Percentiles rank a stretch among this genome's conserved stretches.
phyloP scores from a whole-genome alignment of 1,140 invertebrate genomes.

The Tetragnatha versicolor region DNA sequence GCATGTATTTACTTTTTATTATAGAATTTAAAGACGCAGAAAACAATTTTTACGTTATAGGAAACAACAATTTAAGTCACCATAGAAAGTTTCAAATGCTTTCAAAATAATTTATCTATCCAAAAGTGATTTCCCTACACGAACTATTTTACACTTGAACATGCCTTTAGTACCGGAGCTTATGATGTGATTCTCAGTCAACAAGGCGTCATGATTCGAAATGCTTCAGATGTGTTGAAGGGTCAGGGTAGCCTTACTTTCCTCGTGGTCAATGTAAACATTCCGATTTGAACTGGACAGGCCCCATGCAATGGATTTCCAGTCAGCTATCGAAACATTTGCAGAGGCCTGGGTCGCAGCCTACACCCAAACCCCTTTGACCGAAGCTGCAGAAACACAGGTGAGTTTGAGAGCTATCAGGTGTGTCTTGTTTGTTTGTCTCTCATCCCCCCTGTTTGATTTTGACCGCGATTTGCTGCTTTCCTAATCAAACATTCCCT shows the following conservation, averaged over 20 bases:
- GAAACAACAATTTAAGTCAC: no score
- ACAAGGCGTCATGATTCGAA: slow-evolving; percentile 55
- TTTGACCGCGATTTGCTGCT: no score
- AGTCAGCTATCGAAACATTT: slow-evolving; percentile 96
- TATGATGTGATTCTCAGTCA: slow-evolving; percentile 48
- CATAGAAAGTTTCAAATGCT: no score
- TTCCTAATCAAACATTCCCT: background rate
- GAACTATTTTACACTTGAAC: slow-evolving; percentile 43
- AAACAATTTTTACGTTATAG: no score
- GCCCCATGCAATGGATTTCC: slow-evolving; percentile 81
- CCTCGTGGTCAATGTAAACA: slow-evolving; percentile 55
- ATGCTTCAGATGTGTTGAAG: slow-evolving; percentile 46
- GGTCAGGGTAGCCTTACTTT: slow-evolving; percentile 36
- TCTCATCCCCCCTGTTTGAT: no score
- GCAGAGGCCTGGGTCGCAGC: slow-evolving; percentile 95
- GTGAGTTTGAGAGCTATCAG: slow-evolving; percentile 58
- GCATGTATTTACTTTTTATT: slow-evolving; percentile 46
- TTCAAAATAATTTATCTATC: no score
- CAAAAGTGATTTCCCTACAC: background rate
- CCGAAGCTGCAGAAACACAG: slow-evolving; percentile 62
- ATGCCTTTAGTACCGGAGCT: slow-evolving; percentile 46
- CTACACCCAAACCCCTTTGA: slow-evolving; percentile 75
- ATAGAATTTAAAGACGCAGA: no score
- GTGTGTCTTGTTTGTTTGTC: slow-evolving; percentile 2
- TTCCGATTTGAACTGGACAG: slow-evolving; percentile 34